Evolutionary conservation across 2,113 vertebrate species (phyloP).

Genomic region (Galeopterus variegatus): DNA sequence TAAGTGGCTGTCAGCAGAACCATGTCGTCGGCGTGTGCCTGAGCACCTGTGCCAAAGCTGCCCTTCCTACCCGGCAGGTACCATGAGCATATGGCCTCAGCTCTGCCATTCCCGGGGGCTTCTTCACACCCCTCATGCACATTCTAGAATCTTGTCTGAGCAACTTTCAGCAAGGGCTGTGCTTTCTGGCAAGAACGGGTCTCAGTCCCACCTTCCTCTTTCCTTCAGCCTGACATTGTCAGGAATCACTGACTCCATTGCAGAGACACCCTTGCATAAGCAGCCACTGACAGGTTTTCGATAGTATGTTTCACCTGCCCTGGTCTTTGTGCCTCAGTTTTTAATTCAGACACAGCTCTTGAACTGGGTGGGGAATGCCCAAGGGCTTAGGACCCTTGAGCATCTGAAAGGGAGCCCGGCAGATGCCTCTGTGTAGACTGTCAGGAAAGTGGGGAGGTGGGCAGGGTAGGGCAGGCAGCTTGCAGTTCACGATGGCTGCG

Average conservation of each 20-base stretch:
- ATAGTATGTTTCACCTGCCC: not conserved
- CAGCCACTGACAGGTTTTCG: not conserved
- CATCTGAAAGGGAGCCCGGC: not conserved
- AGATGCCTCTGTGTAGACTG: not conserved
- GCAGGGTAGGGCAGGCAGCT: too few relatives aligned
- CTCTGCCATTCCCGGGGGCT: not conserved
- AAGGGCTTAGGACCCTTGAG: not conserved
- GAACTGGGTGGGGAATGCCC: not conserved
- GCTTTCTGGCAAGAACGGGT: not conserved
- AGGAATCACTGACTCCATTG: not conserved
- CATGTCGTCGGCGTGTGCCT: accelerated
- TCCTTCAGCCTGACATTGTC: not conserved
- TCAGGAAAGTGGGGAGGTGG: not conserved
- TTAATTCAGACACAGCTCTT: not conserved
- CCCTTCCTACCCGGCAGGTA: not conserved
- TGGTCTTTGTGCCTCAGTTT: not conserved
- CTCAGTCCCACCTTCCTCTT: not conserved
- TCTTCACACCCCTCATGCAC: accelerated
- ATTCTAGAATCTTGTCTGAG: not conserved
- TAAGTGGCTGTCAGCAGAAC: too few relatives aligned
- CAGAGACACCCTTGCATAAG: not conserved
- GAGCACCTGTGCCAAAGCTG: not conserved
- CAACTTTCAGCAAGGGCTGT: not conserved
- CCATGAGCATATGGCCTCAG: not conserved
- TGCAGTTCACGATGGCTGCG: not conserved